Percentiles rank a stretch among this genome's conserved stretches.
These are phyloP conservation scores for Caenorhabditis briggsae DNA, from an alignment of 1,140 invertebrate species.

Conservation along the genomic window DNA sequence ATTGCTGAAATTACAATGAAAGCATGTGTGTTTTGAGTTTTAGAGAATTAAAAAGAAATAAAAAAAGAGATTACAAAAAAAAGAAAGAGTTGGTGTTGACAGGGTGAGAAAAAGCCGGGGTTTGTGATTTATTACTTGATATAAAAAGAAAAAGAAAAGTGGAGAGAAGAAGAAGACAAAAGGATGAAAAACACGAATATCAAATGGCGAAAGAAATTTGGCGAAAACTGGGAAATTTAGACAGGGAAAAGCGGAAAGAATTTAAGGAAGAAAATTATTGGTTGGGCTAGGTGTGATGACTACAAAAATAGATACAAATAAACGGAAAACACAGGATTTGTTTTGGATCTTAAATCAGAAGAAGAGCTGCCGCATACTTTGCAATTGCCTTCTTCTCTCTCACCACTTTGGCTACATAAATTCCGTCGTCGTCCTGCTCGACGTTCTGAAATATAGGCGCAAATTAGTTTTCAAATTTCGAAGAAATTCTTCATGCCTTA, in stretches of 20 bases:
- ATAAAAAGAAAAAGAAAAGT: neutral
- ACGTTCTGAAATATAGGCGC: conserved; percentile 57
- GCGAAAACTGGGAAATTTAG: conserved; percentile 25
- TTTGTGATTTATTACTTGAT: neutral
- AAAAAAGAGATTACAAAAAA: neutral
- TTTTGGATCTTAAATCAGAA: conserved; percentile 20
- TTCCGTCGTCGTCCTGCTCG: conserved; percentile 61
- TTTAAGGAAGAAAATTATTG: neutral
- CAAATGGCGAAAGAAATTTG: conserved; percentile 48
- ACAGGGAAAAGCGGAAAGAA: neutral
- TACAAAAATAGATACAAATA: conserved; percentile 52
- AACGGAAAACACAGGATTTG: neutral
- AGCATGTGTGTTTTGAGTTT: neutral
- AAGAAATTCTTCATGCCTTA: conserved; percentile 51
- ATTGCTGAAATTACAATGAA: conserved; percentile 16
- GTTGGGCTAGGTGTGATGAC: conserved; percentile 35
- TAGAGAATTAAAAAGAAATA: neutral
- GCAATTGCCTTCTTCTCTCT: conserved; percentile 69
- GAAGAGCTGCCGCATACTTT: conserved; percentile 63
- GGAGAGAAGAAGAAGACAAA: neutral
- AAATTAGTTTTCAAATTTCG: neutral
- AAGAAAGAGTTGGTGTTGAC: neutral
- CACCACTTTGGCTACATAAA: conserved; percentile 67
- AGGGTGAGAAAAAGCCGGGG: neutral
- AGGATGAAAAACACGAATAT: conserved; percentile 20